Evolutionary conservation across 2,888 invertebrate genomes (phyloP), one percentile per base, ranked within the genome.

Genomic region (Netelia fuscicornis): DNA sequence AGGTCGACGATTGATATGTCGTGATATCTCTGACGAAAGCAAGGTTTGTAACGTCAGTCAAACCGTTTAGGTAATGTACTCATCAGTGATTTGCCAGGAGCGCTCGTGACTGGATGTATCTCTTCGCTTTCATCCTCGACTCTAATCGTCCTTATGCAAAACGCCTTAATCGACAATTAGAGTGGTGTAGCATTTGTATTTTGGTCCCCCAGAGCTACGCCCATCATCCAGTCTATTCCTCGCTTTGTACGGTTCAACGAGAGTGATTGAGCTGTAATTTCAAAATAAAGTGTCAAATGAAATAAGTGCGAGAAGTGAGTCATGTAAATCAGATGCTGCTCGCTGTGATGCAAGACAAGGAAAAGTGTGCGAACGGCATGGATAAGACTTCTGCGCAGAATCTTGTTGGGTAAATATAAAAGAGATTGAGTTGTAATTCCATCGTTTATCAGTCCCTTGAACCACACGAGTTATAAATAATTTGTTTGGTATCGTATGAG

Each of bases 141-240:
- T 60, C 9, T 75, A 54, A 23, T 10, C 52, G 30, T n/a, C 30
- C 44, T 17, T 60, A 77, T 77, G 78, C 70, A 78, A 79, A 79
- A 79, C 11, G 10, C 48, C 64, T 8, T 37, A 48, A 74, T 80
- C 11, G 42, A 58, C 44, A 48, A 60, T 70, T 71, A 10, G 37
- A 37, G 25, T 52, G 30, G 30, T 62, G 44, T 62, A 65, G 58
- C 37, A 58, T 44, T 25, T 1, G 5, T 52, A 52, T 20, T 52
- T 48, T 17, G 64, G 20, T 64, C 52, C 62, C 20, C 17, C 37
- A 52, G 58, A 48, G 60, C 20, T n/a, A 48, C 44, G 60, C 8
- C 10, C 44, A 25, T 30, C 6, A 20, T 20, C 20, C 20, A 6
- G 8, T 60, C 20, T 77, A 58, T 71, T 56, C n/a, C 30, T 42